A percentile compares a stretch with the other conserved stretches of the same genome.
Evolutionary conservation across 2,113 vertebrate genomes (phyloP).

Genomic region (Suncus etruscus): DNA sequence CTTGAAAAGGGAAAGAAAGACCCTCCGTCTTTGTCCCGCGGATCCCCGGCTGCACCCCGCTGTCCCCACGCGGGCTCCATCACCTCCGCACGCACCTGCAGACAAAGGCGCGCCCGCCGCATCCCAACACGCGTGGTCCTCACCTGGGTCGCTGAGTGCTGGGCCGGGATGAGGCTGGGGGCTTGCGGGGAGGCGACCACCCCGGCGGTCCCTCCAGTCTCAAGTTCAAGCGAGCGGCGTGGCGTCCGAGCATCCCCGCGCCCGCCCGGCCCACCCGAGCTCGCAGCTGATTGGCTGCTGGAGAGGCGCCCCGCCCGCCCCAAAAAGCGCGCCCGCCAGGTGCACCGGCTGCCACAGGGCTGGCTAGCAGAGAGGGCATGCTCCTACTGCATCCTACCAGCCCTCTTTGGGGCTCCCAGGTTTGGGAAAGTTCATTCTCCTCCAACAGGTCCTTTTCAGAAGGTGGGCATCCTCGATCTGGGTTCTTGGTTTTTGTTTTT

Average conservation of each 20-base stretch:
- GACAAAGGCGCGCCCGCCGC: constrained; percentile 64
- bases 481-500: not conserved
- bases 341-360: not conserved
- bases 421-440: constrained; percentile 35
- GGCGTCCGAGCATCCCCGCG: constrained; percentile 23
- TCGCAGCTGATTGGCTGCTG: constrained; percentile 52
- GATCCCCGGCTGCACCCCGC: not conserved
- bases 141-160: constrained; percentile 14
- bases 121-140: not conserved
- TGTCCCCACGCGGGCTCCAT: not conserved
- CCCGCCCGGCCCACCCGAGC: not conserved
- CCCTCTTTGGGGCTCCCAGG: not conserved
- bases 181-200: too few relatives aligned
- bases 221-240: constrained; percentile 48
- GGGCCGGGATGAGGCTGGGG: not conserved
- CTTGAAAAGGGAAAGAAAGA: too few relatives aligned
- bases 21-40: constrained; percentile 72
- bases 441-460: not conserved
- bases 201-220: constrained; percentile 59
- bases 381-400: not conserved
- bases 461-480: not conserved
- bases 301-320: not conserved
- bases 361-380: not conserved
- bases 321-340: constrained; percentile 7
- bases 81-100: constrained; percentile 47